Percentiles rank a stretch among this genome's conserved stretches.
Evolutionary conservation across 1,140 invertebrate species (phyloP).

Genomic region (Drosophila prosaltans): DNA sequence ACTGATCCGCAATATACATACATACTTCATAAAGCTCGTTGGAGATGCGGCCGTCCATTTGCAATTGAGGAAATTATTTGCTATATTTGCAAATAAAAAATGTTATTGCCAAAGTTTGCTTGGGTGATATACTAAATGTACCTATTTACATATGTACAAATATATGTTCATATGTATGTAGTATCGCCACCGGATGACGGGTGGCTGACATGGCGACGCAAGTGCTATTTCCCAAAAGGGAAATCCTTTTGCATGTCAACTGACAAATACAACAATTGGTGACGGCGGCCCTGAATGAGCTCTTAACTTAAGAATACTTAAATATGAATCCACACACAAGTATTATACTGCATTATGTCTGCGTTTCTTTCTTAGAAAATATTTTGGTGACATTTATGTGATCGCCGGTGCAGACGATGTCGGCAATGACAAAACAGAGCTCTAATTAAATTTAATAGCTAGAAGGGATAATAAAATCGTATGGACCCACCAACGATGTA

Average conservation of each 20-base stretch:
- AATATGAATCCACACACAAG: conserved; percentile 38
- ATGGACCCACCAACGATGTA: conserved; percentile 63
- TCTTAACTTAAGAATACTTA: conserved; percentile 36
- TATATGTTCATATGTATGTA: conserved; percentile 41
- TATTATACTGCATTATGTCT: neutral
- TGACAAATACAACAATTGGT: conserved; percentile 56
- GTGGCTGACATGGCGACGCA: conserved; percentile 34
- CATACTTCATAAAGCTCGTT: no score
- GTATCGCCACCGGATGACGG: conserved; percentile 37
- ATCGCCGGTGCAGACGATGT: conserved; percentile 43
- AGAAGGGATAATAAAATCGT: conserved; percentile 62
- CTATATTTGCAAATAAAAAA: no score
- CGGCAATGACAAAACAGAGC: conserved; percentile 62
- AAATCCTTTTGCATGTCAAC: conserved; percentile 74
- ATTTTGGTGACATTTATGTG: conserved; percentile 79
- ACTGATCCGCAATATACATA: no score
- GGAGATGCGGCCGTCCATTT: no score
- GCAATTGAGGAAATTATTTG: no score
- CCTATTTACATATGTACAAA: conserved; percentile 13
- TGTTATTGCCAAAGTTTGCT: no score
- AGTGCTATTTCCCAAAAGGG: conserved; percentile 52
- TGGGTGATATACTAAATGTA: neutral
- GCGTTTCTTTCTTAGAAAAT: conserved; percentile 43
- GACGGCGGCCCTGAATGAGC: conserved; percentile 36
- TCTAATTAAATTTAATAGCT: conserved; percentile 83